Percentiles rank a stretch among this genome's conserved stretches.
Conservation (phyloP, 2,113 vertebrate genomes). For the Hyperopisus bebe region DNA sequence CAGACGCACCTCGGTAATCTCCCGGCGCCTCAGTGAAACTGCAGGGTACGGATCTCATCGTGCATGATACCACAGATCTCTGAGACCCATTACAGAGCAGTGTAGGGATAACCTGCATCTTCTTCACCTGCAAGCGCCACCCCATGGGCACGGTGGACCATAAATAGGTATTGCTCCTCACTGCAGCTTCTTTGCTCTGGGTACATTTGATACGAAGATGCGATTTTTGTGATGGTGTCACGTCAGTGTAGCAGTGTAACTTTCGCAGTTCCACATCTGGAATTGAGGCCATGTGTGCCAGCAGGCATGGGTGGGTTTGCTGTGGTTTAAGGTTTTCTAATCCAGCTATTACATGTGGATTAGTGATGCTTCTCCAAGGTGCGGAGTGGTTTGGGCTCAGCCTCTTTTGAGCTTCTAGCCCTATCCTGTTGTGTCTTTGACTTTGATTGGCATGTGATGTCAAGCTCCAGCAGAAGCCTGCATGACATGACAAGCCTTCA, state of each 20-base stretch:
- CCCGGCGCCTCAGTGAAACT: not conserved
- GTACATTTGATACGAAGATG: not conserved
- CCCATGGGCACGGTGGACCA: not conserved
- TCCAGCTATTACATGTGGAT: not conserved
- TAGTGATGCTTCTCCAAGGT: not conserved
- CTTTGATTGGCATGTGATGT: not conserved
- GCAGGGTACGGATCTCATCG: not conserved
- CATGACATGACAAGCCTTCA: not conserved
- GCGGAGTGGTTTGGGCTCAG: not conserved
- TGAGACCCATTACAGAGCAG: not conserved
- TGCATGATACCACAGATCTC: not conserved
- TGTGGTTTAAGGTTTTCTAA: not conserved
- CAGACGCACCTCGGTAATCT: not conserved
- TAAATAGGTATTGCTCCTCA: not conserved
- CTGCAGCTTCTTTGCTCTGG: not conserved
- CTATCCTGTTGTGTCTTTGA: not conserved
- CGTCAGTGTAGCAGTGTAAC: not conserved
- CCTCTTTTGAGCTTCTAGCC: not conserved
- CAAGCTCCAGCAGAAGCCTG: not conserved
- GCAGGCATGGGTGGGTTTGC: not conserved
- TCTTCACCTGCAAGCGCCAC: not conserved
- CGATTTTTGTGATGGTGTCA: not conserved
- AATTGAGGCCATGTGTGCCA: not conserved
- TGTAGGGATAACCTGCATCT: not conserved
- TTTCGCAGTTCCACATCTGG: not conserved